Evolutionary conservation across 1,140 invertebrate genomes (phyloP).

Genomic region (Archivesica marissinica): DNA sequence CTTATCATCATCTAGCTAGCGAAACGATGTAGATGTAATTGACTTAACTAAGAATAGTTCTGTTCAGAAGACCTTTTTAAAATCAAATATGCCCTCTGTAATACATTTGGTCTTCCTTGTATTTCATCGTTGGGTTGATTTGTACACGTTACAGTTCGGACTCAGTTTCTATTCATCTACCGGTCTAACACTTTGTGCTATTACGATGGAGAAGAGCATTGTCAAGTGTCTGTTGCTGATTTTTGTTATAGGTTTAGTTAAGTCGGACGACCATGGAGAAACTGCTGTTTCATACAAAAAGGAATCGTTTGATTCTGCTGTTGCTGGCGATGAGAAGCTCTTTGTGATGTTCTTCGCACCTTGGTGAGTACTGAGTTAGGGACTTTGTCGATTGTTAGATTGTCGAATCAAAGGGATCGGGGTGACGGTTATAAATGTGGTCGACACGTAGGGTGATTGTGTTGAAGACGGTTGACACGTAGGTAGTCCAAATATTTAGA

Average conservation of each 20-base stretch:
- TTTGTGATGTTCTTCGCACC: constrained; percentile 62
- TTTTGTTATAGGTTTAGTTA: neutral
- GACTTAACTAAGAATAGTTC: too few relatives aligned
- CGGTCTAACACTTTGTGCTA: neutral
- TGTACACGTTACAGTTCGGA: constrained; percentile 52
- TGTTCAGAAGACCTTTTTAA: too few relatives aligned
- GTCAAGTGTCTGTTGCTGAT: constrained; percentile 6
- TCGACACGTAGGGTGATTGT: too few relatives aligned
- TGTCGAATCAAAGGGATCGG: too few relatives aligned
- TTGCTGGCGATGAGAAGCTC: constrained; percentile 8
- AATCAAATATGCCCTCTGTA: neutral
- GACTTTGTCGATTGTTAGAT: too few relatives aligned
- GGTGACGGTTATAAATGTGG: too few relatives aligned
- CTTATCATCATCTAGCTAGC: too few relatives aligned
- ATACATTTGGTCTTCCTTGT: neutral
- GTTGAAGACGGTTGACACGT: too few relatives aligned
- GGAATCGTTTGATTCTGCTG: constrained; percentile 29
- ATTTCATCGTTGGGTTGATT: neutral
- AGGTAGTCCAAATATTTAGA: too few relatives aligned
- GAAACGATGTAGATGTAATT: too few relatives aligned
- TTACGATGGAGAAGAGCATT: constrained; percentile 25
- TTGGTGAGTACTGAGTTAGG: constrained; percentile 57
- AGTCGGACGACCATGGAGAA: constrained; percentile 32
- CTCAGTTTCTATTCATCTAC: neutral
- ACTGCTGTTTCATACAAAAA: constrained; percentile 36